phyloP scores from a whole-genome alignment of 2,888 invertebrate genomes.

The Andrena camellia region DNA sequence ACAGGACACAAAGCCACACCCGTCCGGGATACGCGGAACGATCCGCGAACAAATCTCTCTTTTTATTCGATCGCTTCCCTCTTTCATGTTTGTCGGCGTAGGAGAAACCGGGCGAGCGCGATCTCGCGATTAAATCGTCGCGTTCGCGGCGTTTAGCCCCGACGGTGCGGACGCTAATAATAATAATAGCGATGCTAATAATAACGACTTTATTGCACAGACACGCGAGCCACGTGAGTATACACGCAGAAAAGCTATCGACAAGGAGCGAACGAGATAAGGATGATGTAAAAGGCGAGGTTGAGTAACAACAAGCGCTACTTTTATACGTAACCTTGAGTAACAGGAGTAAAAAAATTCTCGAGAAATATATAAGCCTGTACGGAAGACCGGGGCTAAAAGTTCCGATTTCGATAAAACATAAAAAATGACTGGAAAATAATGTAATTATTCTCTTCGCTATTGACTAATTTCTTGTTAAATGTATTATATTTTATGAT shows the following conservation, averaged over 20 bases:
- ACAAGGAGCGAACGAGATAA: neutral
- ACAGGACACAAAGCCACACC: conserved; percentile 12
- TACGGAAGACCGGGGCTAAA: too few species aligned
- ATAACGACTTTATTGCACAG: neutral
- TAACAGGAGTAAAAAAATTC: too few species aligned
- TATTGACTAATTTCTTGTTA: too few species aligned
- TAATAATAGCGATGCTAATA: neutral
- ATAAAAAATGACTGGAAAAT: too few species aligned
- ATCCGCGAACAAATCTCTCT: conserved; percentile 22
- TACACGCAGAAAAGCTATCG: neutral
- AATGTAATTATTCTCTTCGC: too few species aligned
- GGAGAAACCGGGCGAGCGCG: neutral
- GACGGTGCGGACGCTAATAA: neutral
- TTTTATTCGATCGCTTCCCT: neutral
- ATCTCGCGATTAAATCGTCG: neutral
- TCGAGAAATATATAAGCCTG: too few species aligned
- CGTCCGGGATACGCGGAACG: conserved; percentile 1
- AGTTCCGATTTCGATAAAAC: too few species aligned
- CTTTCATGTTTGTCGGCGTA: neutral
- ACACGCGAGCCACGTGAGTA: neutral
- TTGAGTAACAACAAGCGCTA: too few species aligned
- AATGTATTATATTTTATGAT: too few species aligned
- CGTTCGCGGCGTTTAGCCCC: neutral
- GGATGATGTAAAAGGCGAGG: too few species aligned
- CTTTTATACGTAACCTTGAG: too few species aligned